Percentiles rank a stretch among this genome's conserved stretches.
Evolutionary conservation across 2,113 vertebrate species (phyloP).

Genomic region (Cinclus mexicanus): DNA sequence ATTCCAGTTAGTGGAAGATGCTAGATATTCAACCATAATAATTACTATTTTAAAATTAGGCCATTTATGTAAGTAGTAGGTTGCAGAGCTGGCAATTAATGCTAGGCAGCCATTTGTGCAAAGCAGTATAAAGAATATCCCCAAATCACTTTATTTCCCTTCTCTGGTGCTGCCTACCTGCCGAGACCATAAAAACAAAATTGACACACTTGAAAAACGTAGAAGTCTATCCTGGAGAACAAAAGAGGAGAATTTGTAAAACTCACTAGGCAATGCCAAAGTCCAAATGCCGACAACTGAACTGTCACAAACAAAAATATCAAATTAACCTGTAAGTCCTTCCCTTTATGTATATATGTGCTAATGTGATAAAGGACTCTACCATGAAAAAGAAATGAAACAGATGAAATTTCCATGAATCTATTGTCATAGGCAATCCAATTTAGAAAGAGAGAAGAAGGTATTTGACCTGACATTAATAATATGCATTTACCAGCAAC

Average conservation of each 20-base stretch:
- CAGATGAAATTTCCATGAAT: slow-evolving; percentile 31
- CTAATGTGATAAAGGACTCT: slow-evolving; percentile 11
- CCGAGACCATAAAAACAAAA: background rate
- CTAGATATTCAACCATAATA: slow-evolving; percentile 26
- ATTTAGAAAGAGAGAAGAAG: background rate
- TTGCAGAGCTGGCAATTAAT: background rate
- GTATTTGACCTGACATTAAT: slow-evolving; percentile 26
- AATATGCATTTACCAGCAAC: slow-evolving; percentile 11
- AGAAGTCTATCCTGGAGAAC: background rate
- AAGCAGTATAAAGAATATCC: background rate
- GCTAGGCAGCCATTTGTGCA: background rate
- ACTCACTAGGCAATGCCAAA: background rate
- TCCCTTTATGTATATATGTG: background rate
- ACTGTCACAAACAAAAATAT: slow-evolving; percentile 10
- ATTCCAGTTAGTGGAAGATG: background rate
- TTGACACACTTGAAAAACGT: background rate
- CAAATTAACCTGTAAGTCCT: slow-evolving; percentile 37
- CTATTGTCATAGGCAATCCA: slow-evolving; percentile 34
- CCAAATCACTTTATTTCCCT: background rate
- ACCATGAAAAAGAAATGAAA: slow-evolving; percentile 40
- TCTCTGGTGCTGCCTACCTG: background rate
- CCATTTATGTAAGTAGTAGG: background rate
- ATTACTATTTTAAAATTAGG: slow-evolving; percentile 4
- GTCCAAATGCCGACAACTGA: background rate
- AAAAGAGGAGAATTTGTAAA: background rate